Base-by-base conservation (phyloP, 1,140 invertebrate genomes). In the Armadillidium nasatum region DNA sequence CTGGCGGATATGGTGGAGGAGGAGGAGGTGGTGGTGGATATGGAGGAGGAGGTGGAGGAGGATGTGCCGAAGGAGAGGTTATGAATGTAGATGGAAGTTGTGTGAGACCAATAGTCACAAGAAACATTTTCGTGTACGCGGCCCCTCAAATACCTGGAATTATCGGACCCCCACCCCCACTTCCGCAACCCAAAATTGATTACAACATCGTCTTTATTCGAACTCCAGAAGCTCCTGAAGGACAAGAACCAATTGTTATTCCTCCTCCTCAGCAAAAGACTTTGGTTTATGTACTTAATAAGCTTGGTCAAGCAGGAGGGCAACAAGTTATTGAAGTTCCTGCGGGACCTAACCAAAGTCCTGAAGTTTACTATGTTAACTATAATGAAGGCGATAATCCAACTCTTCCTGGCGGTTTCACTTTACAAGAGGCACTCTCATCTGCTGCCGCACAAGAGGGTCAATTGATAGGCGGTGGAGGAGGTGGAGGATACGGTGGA, bases 311-410 rank as follows among this genome's bases (percentile, higher is more conserved):
- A 15, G 23, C 66, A n/a, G 11, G 66, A 44, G 73, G 69, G 7
- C 73, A 66, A 66, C 60, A 75, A 22, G 45, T 75, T 44, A 75
- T 75, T 19, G 73, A 75, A 68, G 54, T 75, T 7, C 73, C 73
- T 13, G 21, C 73, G 13, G 69, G 33, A 15, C 73, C 73, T 43
- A 75, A 60, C 22, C 50, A 75, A 60, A 60, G 11, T 19, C 73
- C 73, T 15, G 73, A 75, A 19, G 73, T 75, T 43, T 75, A 67
- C 33, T 75, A 68, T 43, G 66, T 75, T 10, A 75, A 75, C 67
- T 75, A 75, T 60, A 67, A 75, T 68, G 73, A 75, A 15, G 73
- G 73, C 33, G 73, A 75, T 44, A 75, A 75, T 43, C 73, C 73
- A 7, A 75, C 69, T 33, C 60, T 75, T 11, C 73, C 73, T 10